phyloP scores from a whole-genome alignment of 2,888 invertebrate genomes.

The Philereme transversata region DNA sequence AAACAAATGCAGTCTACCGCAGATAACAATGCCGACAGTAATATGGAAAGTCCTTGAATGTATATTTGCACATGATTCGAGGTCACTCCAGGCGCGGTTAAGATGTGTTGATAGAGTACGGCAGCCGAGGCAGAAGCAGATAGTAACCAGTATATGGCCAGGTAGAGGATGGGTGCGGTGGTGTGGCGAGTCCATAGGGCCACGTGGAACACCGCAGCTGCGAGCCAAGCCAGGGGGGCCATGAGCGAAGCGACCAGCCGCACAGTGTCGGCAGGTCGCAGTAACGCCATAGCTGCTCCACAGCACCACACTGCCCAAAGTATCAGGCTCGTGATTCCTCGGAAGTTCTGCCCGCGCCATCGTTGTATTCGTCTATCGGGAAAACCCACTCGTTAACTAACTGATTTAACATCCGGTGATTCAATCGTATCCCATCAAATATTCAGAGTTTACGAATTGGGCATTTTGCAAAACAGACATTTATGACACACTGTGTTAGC shows the following conservation, averaged over 20 bases:
- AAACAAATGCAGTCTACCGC: constrained; percentile 71
- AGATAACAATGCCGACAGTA: constrained; percentile 60
- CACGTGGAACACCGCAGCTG: constrained; percentile 70
- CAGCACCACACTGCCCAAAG: constrained; percentile 64
- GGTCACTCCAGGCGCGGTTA: constrained; percentile 39
- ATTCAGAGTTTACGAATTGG: neutral
- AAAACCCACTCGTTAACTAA: constrained; percentile 5
- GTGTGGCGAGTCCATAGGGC: constrained; percentile 68
- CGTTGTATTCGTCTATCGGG: constrained; percentile 47
- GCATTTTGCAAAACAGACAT: neutral
- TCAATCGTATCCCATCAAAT: too few relatives aligned
- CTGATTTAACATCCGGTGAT: too few relatives aligned
- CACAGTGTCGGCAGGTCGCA: constrained; percentile 60
- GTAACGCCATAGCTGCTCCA: constrained; percentile 60
- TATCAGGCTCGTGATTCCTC: constrained; percentile 64
- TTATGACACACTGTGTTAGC: neutral
- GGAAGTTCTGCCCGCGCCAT: constrained; percentile 71
- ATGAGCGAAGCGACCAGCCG: constrained; percentile 61
- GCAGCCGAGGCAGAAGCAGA: constrained; percentile 60
- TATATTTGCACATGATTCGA: constrained; percentile 59
- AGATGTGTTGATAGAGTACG: constrained; percentile 57
- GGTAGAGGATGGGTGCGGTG: constrained; percentile 72
- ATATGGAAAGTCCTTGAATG: constrained; percentile 57
- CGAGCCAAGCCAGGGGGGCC: constrained; percentile 71
- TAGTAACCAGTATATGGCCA: constrained; percentile 75